Base-by-base conservation (phyloP, 2,888 invertebrate genomes). In the Clepsis dumicolana region DNA sequence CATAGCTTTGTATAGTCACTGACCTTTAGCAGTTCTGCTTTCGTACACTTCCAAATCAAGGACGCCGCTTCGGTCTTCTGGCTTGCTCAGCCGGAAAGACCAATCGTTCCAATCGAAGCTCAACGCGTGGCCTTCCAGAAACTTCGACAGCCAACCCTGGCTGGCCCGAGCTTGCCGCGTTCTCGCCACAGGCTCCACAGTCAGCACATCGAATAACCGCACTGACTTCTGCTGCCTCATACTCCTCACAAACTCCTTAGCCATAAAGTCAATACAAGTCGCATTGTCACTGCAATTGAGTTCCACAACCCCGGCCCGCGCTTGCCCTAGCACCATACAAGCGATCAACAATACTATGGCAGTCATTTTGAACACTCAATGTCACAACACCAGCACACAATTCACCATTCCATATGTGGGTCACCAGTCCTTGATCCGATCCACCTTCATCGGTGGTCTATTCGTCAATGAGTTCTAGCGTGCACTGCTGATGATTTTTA, bases 221-320 rank as follows among this genome's bases (percentile, higher is more conserved):
- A 95, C 90, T 62, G 94, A 88, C 76, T 93, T 94, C 75, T 94
- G 92, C 63, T 94, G 90, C 63, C 91, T 85, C 70, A 95, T 91
- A 74, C 93, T 94, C 74, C 86, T 89, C 67, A 94, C 81, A 60
- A 95, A 87, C 72, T 94, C 91, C 70, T 83, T 90, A 21, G 94
- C 90, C 78, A 95, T 82, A 38, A 86, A 76, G 65, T 94, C 91
- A 41, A 95, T 89, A 76, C 95, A 95, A 71, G 94, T 95, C 35
- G 95, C 94, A 84, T 95, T 95, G 77, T 95, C 95, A 82, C 94
- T 94, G 86, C 95, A 95, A 76, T 84, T 88, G 29, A 94, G 75
- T 76, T 93, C 90, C 70, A 91, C 85, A 59, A 88, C 74, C 21
- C 72, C 83, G 67, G 88, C 86, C 64, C 78, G 77, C 72, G 83